Percentiles rank a stretch among this genome's conserved stretches.
Evolutionary conservation across 2,888 invertebrate species (phyloP).

Genomic region (Steinernema hermaphroditum): DNA sequence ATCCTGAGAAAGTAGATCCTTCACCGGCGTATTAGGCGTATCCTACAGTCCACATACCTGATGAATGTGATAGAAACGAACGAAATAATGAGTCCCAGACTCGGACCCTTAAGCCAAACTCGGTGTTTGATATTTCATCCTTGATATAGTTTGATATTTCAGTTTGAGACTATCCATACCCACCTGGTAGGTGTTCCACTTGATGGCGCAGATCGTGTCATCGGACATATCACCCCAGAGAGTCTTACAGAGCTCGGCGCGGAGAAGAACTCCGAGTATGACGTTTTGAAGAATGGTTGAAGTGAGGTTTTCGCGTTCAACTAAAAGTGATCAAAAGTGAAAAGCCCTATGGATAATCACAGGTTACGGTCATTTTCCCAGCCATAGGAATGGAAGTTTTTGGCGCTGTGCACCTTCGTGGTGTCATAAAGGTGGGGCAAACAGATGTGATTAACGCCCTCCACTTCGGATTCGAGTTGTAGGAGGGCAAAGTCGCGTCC

Average conservation of each 20-base stretch:
- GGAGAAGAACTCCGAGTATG: background rate
- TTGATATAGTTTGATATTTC: too few relatives aligned
- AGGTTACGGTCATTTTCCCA: constrained; percentile 7
- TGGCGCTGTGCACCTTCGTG: background rate
- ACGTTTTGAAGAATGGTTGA: background rate
- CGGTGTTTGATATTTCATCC: too few relatives aligned
- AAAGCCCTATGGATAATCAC: background rate
- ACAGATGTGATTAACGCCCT: background rate
- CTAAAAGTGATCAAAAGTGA: too few relatives aligned
- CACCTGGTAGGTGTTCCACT: background rate
- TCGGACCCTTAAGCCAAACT: too few relatives aligned
- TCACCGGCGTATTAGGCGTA: too few relatives aligned
- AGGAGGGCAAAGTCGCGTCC: background rate
- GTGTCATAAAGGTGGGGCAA: constrained; percentile 1
- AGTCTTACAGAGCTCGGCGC: background rate
- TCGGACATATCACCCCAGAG: background rate
- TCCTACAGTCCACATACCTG: too few relatives aligned
- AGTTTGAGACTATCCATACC: background rate
- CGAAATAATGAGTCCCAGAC: too few relatives aligned
- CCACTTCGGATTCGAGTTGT: background rate
- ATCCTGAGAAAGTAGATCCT: too few relatives aligned
- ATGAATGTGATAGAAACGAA: too few relatives aligned
- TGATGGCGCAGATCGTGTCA: background rate
- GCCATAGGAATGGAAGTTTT: background rate
- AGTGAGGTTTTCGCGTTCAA: too few relatives aligned